Evolutionary conservation across 2,888 invertebrate species (phyloP).

Genomic region (Sminthurides aquaticus): DNA sequence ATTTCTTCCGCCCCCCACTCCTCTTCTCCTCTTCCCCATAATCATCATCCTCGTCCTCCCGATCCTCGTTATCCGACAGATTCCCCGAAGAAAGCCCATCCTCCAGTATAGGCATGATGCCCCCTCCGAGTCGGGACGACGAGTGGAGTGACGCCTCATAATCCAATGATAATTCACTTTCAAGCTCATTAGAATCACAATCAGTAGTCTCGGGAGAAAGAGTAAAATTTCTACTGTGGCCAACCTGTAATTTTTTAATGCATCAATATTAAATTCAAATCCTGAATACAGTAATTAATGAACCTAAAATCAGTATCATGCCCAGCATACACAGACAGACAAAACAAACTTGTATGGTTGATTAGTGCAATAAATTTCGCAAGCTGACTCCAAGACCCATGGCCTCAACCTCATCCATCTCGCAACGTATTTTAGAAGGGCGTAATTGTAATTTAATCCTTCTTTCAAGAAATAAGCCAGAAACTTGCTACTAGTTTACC

Average conservation of each 20-base stretch:
- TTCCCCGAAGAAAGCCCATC: conserved; percentile 91
- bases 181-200: conserved; percentile 80
- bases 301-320: too few relatives aligned
- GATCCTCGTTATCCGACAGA: conserved; percentile 73
- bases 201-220: conserved; percentile 88
- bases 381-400: too few relatives aligned
- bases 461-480: too few relatives aligned
- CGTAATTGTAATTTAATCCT: too few relatives aligned
- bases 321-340: too few relatives aligned
- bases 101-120: conserved; percentile 82
- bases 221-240: conserved; percentile 74
- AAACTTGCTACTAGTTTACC: too few relatives aligned
- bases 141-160: conserved; percentile 47
- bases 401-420: too few relatives aligned
- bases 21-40: not conserved
- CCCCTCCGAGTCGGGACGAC: conserved; percentile 51
- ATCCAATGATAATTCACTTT: conserved; percentile 69
- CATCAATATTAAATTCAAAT: too few relatives aligned
- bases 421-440: too few relatives aligned
- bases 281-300: too few relatives aligned
- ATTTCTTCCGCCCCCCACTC: conserved; percentile 4
- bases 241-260: conserved; percentile 55
- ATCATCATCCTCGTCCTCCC: conserved; percentile 15
- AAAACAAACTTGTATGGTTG: too few relatives aligned
- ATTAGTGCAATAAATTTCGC: too few relatives aligned